Percentiles rank a stretch among this genome's conserved stretches.
Evolutionary conservation across 2,888 invertebrate species (phyloP).

Genomic region (Cryptosula pallasiana): DNA sequence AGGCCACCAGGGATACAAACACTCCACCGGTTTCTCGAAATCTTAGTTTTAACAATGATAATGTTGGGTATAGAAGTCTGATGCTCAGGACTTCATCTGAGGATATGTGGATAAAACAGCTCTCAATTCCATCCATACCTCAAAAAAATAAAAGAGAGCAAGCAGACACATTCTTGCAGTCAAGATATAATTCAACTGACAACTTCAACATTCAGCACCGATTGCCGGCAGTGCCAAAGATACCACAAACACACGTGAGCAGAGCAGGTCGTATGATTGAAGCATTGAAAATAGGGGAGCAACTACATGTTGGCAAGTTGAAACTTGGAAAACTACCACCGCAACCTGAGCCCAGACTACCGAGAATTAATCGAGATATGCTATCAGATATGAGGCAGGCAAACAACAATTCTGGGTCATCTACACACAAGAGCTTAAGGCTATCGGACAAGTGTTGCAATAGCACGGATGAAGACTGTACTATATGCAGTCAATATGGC

Average conservation of each 20-base stretch:
- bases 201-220: background rate
- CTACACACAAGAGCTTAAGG: no score
- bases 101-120: background rate
- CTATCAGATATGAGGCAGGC: no score
- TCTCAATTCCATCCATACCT: background rate
- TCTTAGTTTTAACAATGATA: background rate
- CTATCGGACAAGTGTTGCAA: background rate
- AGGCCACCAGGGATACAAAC: background rate
- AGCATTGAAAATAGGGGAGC: background rate
- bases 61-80: background rate
- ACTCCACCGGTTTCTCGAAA: background rate
- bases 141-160: background rate
- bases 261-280: background rate
- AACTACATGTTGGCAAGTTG: background rate
- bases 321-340: background rate
- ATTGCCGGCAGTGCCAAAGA: background rate
- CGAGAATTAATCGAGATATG: no score
- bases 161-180: background rate
- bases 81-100: background rate
- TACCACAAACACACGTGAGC: background rate
- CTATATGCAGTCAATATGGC: background rate
- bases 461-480: background rate
- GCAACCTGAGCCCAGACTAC: no score
- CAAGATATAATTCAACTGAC: background rate
- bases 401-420: no score